Evolutionary conservation across 2,888 invertebrate genomes (phyloP), one percentile per base, ranked within the genome.

Genomic region (Plagiodera versicolora): DNA sequence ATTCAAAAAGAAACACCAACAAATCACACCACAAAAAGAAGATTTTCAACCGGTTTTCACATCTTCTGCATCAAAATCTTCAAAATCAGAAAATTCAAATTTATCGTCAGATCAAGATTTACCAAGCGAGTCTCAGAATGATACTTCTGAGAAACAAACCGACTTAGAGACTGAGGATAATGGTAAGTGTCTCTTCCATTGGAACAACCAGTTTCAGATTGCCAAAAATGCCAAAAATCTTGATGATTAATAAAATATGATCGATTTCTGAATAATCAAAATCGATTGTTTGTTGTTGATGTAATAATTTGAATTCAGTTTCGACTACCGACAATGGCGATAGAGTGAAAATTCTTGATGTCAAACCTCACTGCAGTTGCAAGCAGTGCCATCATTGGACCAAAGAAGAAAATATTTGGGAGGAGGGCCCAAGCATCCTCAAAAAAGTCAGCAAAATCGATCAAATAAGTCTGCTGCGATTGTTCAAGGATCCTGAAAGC

Each of bases 371-470:
- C 44, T 71, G 71, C 48, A 61, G 51, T 4, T 72, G 72, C 39
- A 58, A 56, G 19, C 63, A 67, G 8, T 72, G 72, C 48, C 30
- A 60, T 0, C 65, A 66, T 47, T 72, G 70, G 70, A 67, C 67
- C 2, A 61, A 60, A 11, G 67, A 69, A 18, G 67, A 69, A 11
- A 60, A 60, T 11, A 65, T 61, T 17, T 70, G 67, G 69, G 28
- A 51, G 20, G 52, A 52, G 17, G 45, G 32, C 5, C 24, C 58
- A 6, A 47, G 32, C 10, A 9, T 19, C 35, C 24, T 28, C 10
- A 20, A 24, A 14, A 59, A 59, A 19, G 51, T 44, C 2, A 46
- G 44, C 3, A 55, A 39, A 56, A 47, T 62, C 11, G 35, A 46
- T 9, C 46, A 16, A 1, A 16, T 14, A 3, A 63, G 66, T 47